phyloP scores from a whole-genome alignment of 2,888 invertebrate species.

The Brachypterus glaber region DNA sequence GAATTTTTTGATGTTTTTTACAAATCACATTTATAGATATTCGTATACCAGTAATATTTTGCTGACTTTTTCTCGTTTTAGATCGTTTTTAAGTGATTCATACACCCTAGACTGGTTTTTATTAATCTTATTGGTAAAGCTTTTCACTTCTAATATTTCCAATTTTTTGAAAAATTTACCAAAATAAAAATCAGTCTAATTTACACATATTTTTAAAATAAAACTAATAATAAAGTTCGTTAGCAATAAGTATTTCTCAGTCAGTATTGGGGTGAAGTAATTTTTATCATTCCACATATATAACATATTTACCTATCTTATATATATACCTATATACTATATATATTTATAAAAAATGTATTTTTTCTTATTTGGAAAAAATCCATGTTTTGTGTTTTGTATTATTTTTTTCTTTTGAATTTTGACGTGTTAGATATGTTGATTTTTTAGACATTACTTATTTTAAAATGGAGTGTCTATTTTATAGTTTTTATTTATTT shows the following conservation, averaged over 20 bases:
- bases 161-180: background rate
- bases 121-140: too few relatives aligned
- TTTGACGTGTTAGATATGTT: too few relatives aligned
- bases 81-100: too few relatives aligned
- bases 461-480: too few relatives aligned
- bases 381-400: too few relatives aligned
- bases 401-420: too few relatives aligned
- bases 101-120: slow-evolving; percentile 11
- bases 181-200: slow-evolving; percentile 12
- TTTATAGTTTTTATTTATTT: too few relatives aligned
- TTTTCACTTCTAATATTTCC: background rate
- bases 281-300: slow-evolving; percentile 38
- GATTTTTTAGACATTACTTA: too few relatives aligned
- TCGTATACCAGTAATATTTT: slow-evolving; percentile 43
- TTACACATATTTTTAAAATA: slow-evolving; percentile 19
- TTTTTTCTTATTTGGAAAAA: too few relatives aligned
- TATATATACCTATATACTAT: too few relatives aligned
- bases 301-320: too few relatives aligned
- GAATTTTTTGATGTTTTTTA: slow-evolving; percentile 61
- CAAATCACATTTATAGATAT: slow-evolving; percentile 50
- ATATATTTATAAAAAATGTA: too few relatives aligned
- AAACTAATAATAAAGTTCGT: slow-evolving; percentile 36
- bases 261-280: slow-evolving; percentile 43
- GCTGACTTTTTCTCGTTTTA: slow-evolving; percentile 33
- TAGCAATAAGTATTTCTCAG: slow-evolving; percentile 46